Evolutionary conservation across 2,113 vertebrate genomes (phyloP).

Genomic region (Seriola rivoliana): DNA sequence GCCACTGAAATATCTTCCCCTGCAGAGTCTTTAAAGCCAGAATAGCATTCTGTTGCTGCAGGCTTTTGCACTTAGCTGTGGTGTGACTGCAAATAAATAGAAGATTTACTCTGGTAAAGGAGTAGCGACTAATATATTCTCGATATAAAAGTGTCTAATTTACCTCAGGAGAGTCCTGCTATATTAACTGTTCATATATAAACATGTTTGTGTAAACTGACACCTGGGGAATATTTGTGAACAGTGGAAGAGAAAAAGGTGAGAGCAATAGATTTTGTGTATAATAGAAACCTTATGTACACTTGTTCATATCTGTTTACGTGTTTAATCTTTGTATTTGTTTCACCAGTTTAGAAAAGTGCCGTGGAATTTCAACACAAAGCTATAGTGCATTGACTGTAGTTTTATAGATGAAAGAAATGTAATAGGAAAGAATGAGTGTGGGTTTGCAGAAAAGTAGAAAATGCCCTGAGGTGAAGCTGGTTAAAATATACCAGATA

Average conservation of each 20-base stretch:
- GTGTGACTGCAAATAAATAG: slow-evolving; percentile 41
- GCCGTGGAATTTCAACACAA: background rate
- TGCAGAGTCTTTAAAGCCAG: slow-evolving; percentile 61
- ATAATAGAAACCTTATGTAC: background rate
- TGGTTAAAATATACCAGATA: background rate
- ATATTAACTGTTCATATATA: slow-evolving; percentile 25
- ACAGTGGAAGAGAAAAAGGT: background rate
- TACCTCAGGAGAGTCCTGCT: slow-evolving; percentile 11
- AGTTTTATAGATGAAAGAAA: background rate
- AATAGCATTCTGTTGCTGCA: slow-evolving; percentile 40
- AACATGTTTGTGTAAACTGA: slow-evolving; percentile 22
- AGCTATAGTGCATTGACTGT: background rate
- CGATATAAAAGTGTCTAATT: slow-evolving; percentile 25
- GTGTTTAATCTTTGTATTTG: background rate
- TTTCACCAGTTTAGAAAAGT: background rate
- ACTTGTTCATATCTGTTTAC: background rate
- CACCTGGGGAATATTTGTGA: slow-evolving; percentile 30
- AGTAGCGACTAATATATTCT: slow-evolving; percentile 1
- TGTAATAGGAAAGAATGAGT: background rate
- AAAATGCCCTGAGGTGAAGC: background rate
- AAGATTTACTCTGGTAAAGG: slow-evolving; percentile 23
- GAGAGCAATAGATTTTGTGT: background rate
- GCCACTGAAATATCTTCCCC: slow-evolving; percentile 54
- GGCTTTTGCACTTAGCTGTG: slow-evolving; percentile 29
- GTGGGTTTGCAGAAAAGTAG: background rate